Evolutionary conservation across 2,888 invertebrate species (phyloP).

Genomic region (Trachelus tabidus): DNA sequence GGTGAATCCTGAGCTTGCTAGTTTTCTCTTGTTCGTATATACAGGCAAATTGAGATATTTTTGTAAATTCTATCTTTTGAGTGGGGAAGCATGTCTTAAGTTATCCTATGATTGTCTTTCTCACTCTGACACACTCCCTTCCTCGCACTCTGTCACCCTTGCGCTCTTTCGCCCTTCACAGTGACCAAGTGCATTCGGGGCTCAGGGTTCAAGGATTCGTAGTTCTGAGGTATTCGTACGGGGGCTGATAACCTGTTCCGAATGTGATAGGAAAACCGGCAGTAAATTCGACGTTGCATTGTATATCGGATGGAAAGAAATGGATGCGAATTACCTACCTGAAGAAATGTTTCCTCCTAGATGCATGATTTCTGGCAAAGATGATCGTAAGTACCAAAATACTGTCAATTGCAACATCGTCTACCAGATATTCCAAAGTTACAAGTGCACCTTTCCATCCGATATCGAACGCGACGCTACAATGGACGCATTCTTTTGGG

Average conservation of each 20-base stretch:
- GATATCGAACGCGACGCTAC: constrained; percentile 13
- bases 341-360: background rate
- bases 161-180: background rate
- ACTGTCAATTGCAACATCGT: background rate
- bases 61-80: background rate
- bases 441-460: background rate
- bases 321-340: background rate
- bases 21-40: constrained; percentile 23
- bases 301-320: constrained; percentile 11
- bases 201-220: background rate
- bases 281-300: constrained; percentile 10
- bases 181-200: background rate
- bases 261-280: background rate
- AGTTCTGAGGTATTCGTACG: background rate
- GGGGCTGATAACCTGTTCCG: background rate
- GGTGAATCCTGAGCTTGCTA: constrained; percentile 50
- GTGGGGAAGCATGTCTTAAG: background rate
- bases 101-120: background rate
- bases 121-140: background rate
- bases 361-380: background rate
- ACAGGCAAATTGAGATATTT: background rate
- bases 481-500: background rate
- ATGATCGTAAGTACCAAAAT: background rate
- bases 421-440: background rate
- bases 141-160: background rate